phyloP scores from a whole-genome alignment of 1,140 invertebrate species.

The Trissolcus basalis region DNA sequence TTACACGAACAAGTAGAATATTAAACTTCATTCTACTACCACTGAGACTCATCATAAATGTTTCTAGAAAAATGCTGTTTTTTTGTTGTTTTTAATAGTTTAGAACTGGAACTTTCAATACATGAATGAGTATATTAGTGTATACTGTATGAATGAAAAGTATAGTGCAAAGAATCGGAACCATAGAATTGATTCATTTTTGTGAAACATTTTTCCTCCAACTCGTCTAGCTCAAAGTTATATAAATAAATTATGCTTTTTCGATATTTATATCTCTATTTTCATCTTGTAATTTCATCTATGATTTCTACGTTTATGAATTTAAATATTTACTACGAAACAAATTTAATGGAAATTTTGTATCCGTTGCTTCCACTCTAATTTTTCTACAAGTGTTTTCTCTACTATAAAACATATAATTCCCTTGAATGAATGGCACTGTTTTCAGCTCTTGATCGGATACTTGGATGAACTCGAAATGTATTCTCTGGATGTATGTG shows the following conservation, averaged over 20 bases:
- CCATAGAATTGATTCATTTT: neutral
- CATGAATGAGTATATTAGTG: neutral
- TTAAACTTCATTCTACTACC: constrained; percentile 9
- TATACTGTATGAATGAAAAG: neutral
- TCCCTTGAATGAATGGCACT: constrained; percentile 46
- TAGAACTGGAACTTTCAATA: neutral
- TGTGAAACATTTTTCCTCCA: neutral
- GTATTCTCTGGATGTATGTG: no score
- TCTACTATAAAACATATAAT: constrained; percentile 16
- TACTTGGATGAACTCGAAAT: no score
- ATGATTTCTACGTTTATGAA: no score
- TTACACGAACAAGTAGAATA: constrained; percentile 30
- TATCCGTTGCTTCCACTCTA: neutral
- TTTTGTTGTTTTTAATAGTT: neutral
- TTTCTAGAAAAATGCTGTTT: constrained; percentile 2
- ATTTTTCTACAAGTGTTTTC: neutral
- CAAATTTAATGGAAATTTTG: constrained; percentile 8
- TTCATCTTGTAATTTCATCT: neutral
- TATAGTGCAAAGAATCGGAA: neutral
- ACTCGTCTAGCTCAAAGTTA: no score
- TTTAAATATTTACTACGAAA: neutral
- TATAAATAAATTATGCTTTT: no score
- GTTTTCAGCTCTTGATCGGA: constrained; percentile 5
- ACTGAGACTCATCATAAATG: constrained; percentile 5
- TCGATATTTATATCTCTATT: neutral